Evolutionary conservation across 1,140 invertebrate genomes (phyloP).

Genomic region (Drosophila navojoa): DNA sequence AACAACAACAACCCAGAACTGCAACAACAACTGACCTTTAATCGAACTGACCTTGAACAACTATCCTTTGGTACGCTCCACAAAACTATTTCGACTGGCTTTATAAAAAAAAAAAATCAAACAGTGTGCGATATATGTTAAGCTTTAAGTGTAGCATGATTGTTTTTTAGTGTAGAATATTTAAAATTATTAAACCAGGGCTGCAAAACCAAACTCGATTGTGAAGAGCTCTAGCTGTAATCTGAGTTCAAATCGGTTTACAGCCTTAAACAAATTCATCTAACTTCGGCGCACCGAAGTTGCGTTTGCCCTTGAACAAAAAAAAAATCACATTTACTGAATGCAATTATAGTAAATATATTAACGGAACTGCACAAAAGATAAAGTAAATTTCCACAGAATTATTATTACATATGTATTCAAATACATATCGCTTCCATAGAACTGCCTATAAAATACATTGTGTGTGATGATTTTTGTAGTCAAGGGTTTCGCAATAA

Average conservation of each 20-base stretch:
- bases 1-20: slow-evolving; percentile 33
- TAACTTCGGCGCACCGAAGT: neutral
- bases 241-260: too few relatives aligned
- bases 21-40: slow-evolving; percentile 44
- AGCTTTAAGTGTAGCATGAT: slow-evolving; percentile 67
- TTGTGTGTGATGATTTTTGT: neutral
- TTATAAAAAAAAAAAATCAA: slow-evolving; percentile 23
- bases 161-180: slow-evolving; percentile 34
- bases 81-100: slow-evolving; percentile 50
- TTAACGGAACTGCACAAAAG: neutral
- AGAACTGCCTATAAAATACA: neutral
- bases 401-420: too few relatives aligned
- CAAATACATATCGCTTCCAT: neutral
- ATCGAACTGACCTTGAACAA: slow-evolving; percentile 36
- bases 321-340: neutral
- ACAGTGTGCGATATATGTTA: slow-evolving; percentile 39
- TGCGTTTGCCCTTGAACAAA: slow-evolving; percentile 2
- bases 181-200: slow-evolving; percentile 8
- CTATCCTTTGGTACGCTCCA: slow-evolving; percentile 21
- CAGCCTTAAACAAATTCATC: neutral
- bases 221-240: too few relatives aligned
- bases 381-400: neutral
- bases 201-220: neutral
- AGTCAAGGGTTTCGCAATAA: neutral
- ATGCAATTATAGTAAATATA: neutral